Evolutionary conservation across 2,113 vertebrate genomes (phyloP).

Genomic region (Anoura caudifer): DNA sequence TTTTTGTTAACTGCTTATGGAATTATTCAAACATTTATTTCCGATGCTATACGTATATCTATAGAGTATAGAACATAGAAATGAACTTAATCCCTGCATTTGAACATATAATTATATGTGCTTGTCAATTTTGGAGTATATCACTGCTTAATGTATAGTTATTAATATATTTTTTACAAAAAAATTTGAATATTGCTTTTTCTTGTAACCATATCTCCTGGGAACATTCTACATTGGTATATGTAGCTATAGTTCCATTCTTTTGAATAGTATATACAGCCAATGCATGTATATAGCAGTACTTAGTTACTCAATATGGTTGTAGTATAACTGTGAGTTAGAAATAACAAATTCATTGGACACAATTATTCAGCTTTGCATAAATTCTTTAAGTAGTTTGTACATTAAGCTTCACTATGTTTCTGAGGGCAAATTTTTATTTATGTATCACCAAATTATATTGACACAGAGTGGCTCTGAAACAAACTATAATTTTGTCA

Average conservation of each 20-base stretch:
- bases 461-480: not conserved
- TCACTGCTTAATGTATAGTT: not conserved
- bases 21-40: slow-evolving; percentile 1
- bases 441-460: not conserved
- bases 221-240: not conserved
- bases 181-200: not conserved
- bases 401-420: not conserved
- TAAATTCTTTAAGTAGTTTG: not conserved
- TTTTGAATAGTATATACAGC: not conserved
- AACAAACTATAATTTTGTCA: not conserved
- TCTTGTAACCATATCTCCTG: rapidly evolving
- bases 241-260: not conserved
- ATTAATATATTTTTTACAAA: not conserved
- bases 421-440: not conserved
- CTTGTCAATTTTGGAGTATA: not conserved
- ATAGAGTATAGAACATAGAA: not conserved
- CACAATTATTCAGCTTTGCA: not conserved
- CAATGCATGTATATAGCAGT: not conserved
- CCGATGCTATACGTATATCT: not conserved
- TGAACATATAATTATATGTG: not conserved
- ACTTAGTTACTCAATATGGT: not conserved
- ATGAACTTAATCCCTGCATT: not conserved
- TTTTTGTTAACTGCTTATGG: not conserved
- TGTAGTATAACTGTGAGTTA: not conserved
- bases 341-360: not conserved